Base-by-base conservation (phyloP, 2,888 invertebrate genomes). In the Gandaritis pyraliata region DNA sequence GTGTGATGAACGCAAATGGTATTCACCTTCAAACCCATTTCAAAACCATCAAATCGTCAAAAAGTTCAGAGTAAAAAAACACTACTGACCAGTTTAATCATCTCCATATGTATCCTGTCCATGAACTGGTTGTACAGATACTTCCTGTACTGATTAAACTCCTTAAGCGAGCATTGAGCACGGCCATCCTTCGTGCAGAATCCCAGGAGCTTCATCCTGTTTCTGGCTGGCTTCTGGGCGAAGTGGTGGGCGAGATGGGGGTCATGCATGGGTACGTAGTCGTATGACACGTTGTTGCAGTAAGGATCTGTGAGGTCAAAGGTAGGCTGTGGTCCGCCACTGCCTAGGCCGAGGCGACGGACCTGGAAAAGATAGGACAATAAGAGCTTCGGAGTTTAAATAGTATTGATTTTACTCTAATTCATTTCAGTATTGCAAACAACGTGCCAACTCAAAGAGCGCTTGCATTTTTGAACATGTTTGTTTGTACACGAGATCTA, bases 71-170 rank as follows among this genome's bases (percentile, higher is more conserved):
- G 43, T 33, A 30, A 29, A 29, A 29, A 13, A 16, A 1, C 48
- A 8, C 8, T 2, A 46, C 83, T 72, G 65, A 92, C 92, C 82
- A 89, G 56, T 50, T 79, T 80, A 52, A 73, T 81, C 73, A 92
- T 88, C 66, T 85, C 87, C 78, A 82, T 79, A 59, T 93, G 89
- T 60, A 94, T 91, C 56, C 89, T 83, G 58, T 93, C 93, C 80
- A 94, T 88, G 65, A 93, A 93, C 15, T 90, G 88, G 62, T 93
- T 93, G 68, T 93, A 93, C 55, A 95, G 77, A 68, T 93, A 94
- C 67, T 93, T 92, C 57, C 95, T 92, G 82, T 94, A 94, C 65
- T 93, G 91, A 74, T 95, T 95, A 76, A 95, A 95, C 71, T 95
- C 94, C 65, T 93, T 93, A 15, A 95, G 77, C 1, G 93, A 93